Evolutionary conservation across 1,140 invertebrate species (phyloP), one percentile per base, ranked within the genome.

Genomic region (Drosophila pruinosa): DNA sequence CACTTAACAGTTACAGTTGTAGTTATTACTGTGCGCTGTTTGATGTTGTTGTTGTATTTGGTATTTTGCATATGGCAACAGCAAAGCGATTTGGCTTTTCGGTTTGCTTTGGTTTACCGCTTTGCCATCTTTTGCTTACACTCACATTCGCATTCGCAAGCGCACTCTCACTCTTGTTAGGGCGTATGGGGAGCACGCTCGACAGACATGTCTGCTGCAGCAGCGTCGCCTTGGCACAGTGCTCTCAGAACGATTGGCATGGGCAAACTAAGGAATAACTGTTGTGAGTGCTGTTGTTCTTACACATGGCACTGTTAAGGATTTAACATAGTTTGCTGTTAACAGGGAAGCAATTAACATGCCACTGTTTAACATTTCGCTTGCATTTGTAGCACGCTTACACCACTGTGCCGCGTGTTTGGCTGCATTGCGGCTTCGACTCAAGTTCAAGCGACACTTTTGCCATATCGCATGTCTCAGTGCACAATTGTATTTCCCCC

Each of bases 371-470:
- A 14, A 31, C 7, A 14, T 26, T 48, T 31, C 15, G 2, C 2
- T 2, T 3, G 0, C 21, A 19, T 54, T 10, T 17, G 24, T 19
- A 1, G 7, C 12, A 1, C 21, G 19, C 54, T n/a, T 15, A 31
- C 28, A 45, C 34, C 73, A 48, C 28, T 3, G 67, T 70, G 50
- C 26, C 34, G 10, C 34, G 26, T 10, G 65, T 14, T 38, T 28
- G 26, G 38, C 12, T 57, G 47, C 57, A 54, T 43, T 45, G 57
- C 63, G 59, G 59, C 56, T 41, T 43, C 52, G 45, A 61, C 63
- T 85, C 81, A 85, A 85, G 80, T 85, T 85, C 80, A 85, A 85
- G 77, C 81, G 80, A 85, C 77, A 83, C 69, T 77, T 85, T 74
- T 77, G 54, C 57, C 73, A 86, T 77, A 85, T 85, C 80, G 67